Percentiles rank a stretch among this genome's conserved stretches.
Evolutionary conservation across 1,140 invertebrate species (phyloP).

Genomic region (Carcinoscorpius rotundicauda): DNA sequence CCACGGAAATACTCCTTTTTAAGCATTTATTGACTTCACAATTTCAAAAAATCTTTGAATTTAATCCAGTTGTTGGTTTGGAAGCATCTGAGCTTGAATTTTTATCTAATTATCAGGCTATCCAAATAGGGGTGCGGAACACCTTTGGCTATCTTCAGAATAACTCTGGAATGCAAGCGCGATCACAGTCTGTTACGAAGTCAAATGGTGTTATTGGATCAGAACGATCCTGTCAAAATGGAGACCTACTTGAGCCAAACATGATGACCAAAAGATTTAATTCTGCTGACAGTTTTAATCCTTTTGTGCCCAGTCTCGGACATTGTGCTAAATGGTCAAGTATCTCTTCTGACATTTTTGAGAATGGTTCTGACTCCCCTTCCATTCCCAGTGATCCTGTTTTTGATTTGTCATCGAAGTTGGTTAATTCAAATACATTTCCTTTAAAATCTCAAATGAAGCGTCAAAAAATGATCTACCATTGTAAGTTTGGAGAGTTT

Average conservation of each 20-base stretch:
- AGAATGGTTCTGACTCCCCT: constrained; percentile 38
- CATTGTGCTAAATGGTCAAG: constrained; percentile 95
- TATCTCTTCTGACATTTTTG: constrained; percentile 60
- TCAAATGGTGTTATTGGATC: constrained; percentile 43
- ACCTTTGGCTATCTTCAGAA: constrained; percentile 90
- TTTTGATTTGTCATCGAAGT: constrained; percentile 49
- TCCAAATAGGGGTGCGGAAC: constrained; percentile 78
- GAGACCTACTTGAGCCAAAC: constrained; percentile 56
- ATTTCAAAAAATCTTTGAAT: constrained; percentile 68
- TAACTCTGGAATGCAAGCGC: constrained; percentile 39
- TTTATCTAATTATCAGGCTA: constrained; percentile 90
- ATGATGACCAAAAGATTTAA: constrained; percentile 67
- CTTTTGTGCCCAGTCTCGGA: constrained; percentile 40
- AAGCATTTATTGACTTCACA: constrained; percentile 86
- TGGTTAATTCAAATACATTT: constrained; percentile 69
- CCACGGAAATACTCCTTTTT: constrained; percentile 82
- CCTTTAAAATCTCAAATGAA: constrained; percentile 94
- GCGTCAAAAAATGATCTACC: constrained; percentile 99
- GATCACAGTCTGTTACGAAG: constrained; percentile 73
- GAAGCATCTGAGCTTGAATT: constrained; percentile 82
- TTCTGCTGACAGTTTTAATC: constrained; percentile 61
- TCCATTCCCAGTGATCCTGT: constrained; percentile 19
- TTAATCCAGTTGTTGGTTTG: constrained; percentile 61
- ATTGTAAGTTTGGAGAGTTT: constrained; percentile 99
- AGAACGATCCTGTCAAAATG: constrained; percentile 17